These are phyloP conservation scores for Micropoecilia bifurca DNA, from an alignment of 2,797 vertebrate genomes.

Conservation along the genomic window DNA sequence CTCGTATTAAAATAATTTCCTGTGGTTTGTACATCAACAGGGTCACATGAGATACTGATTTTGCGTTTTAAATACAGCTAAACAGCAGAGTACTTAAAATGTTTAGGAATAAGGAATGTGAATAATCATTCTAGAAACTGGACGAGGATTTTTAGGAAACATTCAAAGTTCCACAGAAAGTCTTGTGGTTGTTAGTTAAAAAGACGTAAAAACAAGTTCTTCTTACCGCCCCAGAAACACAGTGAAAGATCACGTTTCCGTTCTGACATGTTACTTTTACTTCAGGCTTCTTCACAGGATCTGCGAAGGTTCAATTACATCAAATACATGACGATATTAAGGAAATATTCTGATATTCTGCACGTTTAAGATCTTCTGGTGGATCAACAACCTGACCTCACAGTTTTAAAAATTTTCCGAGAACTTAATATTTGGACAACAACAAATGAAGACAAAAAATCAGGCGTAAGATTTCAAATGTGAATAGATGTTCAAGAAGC, in stretches of 20 bases:
- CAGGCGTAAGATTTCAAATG: too few relatives aligned
- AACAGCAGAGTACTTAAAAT: background rate
- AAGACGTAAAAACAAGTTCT: slow-evolving; percentile 3
- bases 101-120: background rate
- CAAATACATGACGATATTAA: background rate
- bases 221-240: background rate
- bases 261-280: rapidly evolving
- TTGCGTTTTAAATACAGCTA: background rate
- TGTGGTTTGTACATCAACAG: background rate
- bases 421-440: too few relatives aligned
- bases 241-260: background rate
- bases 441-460: background rate
- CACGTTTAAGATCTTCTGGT: too few relatives aligned
- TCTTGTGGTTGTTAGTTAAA: background rate
- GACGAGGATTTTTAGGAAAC: too few relatives aligned
- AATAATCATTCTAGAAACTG: too few relatives aligned
- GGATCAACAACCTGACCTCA: too few relatives aligned
- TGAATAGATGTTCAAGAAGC: background rate
- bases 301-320: slow-evolving; percentile 9
- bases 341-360: too few relatives aligned
- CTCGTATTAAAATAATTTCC: background rate
- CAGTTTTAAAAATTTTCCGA: too few relatives aligned
- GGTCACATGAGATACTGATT: background rate
- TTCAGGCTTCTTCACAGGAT: background rate
- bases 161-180: background rate